phyloP scores from a whole-genome alignment of 1,140 invertebrate genomes.

The Aradophagus sp. region DNA sequence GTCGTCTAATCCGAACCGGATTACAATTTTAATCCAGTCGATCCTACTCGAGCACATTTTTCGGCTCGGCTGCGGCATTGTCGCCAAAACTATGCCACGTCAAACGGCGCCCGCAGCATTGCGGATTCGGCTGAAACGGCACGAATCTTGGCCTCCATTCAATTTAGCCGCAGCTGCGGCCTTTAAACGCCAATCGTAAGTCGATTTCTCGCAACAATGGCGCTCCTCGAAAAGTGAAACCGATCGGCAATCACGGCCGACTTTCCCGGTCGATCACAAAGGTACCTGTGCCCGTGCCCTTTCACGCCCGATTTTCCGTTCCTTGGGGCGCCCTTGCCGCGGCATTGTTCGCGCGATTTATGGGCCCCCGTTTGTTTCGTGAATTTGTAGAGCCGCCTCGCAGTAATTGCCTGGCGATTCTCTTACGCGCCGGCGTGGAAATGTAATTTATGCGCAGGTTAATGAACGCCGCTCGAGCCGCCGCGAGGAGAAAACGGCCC shows the following conservation, averaged over 20 bases:
- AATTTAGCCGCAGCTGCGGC: slow-evolving; percentile 44
- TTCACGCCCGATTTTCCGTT: slow-evolving; percentile 21
- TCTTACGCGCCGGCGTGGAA: neutral
- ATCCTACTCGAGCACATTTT: too few relatives aligned
- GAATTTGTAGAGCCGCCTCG: slow-evolving; percentile 4
- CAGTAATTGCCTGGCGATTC: neutral
- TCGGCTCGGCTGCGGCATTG: too few relatives aligned
- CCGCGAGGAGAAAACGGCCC: too few relatives aligned
- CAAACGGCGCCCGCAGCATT: too few relatives aligned
- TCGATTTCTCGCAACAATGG: slow-evolving; percentile 40
- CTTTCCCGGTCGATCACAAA: slow-evolving; percentile 16
- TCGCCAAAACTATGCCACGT: too few relatives aligned
- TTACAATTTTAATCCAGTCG: too few relatives aligned
- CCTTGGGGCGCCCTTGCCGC: neutral
- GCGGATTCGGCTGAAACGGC: too few relatives aligned
- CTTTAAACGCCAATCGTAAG: slow-evolving; percentile 60
- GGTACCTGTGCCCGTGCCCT: slow-evolving; percentile 31
- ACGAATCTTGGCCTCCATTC: too few relatives aligned
- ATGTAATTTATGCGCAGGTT: too few relatives aligned
- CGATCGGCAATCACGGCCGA: slow-evolving; percentile 25
- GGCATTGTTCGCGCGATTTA: slow-evolving; percentile 20
- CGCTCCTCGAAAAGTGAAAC: slow-evolving; percentile 19
- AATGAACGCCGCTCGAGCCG: too few relatives aligned
- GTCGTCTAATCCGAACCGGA: too few relatives aligned
- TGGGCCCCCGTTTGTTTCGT: slow-evolving; percentile 13